A percentile compares a stretch with the other conserved stretches of the same genome.
Evolutionary conservation across 1,140 invertebrate species (phyloP).

Genomic region (Heliothis virescens): DNA sequence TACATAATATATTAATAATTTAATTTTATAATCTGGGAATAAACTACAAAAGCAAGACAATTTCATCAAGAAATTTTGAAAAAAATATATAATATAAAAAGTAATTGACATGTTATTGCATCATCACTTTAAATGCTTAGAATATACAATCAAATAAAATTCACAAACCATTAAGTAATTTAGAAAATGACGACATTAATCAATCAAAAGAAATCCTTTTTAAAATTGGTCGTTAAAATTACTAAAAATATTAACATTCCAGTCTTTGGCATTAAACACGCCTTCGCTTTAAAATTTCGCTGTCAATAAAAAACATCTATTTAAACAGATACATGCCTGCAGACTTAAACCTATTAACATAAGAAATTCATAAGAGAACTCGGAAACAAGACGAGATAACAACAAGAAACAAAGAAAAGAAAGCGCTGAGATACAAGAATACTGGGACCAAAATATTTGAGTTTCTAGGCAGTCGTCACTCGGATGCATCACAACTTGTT

Average conservation of each 20-base stretch:
- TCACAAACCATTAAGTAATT: neutral
- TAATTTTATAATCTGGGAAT: too few species aligned
- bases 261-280: constrained; percentile 55
- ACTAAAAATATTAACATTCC: constrained; percentile 35
- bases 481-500: neutral
- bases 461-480: neutral
- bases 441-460: constrained; percentile 24
- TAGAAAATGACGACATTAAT: neutral
- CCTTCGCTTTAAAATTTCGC: constrained; percentile 18
- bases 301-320: neutral
- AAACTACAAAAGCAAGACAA: too few species aligned
- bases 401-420: constrained; percentile 24
- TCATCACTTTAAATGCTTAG: neutral
- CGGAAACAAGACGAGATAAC: constrained; percentile 34
- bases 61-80: neutral
- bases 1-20: too few species aligned
- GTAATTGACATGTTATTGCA: constrained; percentile 1
- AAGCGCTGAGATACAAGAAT: constrained; percentile 21
- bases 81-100: neutral
- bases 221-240: too few species aligned
- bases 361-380: constrained; percentile 27
- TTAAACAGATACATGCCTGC: constrained; percentile 1
- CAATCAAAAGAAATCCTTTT: neutral
- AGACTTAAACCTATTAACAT: constrained; percentile 33
- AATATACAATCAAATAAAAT: neutral